Evolutionary conservation across 2,113 vertebrate genomes (phyloP).

Genomic region (Pungitius pungitius): DNA sequence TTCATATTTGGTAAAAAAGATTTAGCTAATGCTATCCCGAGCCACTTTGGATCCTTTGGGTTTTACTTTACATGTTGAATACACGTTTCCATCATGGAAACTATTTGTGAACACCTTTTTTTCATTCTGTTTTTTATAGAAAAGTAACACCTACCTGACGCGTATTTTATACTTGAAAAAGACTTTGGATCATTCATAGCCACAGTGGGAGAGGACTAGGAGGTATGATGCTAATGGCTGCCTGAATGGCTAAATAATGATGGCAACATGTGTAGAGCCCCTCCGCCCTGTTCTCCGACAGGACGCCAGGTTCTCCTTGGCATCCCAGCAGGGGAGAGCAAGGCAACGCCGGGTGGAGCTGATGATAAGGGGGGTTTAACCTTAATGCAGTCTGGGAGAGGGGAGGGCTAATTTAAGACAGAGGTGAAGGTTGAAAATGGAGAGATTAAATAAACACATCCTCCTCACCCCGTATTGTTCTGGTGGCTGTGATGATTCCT

Average conservation of each 20-base stretch:
- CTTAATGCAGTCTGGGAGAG: constrained; percentile 50
- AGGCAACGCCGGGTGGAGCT: constrained; percentile 65
- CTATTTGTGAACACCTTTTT: background rate
- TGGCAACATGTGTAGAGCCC: constrained; percentile 17
- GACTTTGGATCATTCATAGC: background rate
- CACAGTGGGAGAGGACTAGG: background rate
- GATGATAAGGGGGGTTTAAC: constrained; percentile 58
- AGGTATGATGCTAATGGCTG: constrained; percentile 28
- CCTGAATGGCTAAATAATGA: constrained; percentile 41
- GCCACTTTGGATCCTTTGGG: background rate
- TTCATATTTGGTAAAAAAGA: background rate
- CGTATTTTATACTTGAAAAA: background rate
- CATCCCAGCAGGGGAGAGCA: constrained; percentile 57
- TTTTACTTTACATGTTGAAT: background rate
- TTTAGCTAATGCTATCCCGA: background rate
- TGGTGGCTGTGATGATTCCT: constrained; percentile 54
- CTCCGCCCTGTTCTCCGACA: background rate
- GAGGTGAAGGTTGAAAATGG: constrained; percentile 57
- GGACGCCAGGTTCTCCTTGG: constrained; percentile 61
- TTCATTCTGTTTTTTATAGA: background rate
- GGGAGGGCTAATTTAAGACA: constrained; percentile 65
- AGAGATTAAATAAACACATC: constrained; percentile 34
- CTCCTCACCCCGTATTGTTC: constrained; percentile 32
- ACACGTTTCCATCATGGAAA: background rate
- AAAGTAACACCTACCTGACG: background rate